Evolutionary conservation across 2,888 invertebrate genomes (phyloP), one percentile per base, ranked within the genome.

Genomic region (Cremastinae sp.): DNA sequence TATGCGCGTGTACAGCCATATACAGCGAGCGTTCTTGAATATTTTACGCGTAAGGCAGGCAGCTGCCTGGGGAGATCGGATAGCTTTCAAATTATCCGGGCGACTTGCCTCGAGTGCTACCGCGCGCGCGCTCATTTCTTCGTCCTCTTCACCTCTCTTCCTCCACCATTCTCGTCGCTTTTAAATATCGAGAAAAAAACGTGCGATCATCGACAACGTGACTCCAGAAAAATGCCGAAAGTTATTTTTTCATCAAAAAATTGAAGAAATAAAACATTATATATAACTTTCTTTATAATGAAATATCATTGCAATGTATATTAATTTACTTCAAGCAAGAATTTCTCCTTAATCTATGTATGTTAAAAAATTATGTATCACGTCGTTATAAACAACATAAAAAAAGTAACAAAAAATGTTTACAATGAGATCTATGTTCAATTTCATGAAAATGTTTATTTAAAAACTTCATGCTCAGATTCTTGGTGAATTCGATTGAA

Each of bases 71-170:
- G 81, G 83, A 86, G 86, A 86, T 88, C 85, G 87, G 88, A 89
- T 89, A 87, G 88, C 87, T 89, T 89, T 89, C 89, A 89, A 89
- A 89, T 89, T 89, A 89, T 89, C 86, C 87, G 85, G 87, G 85
- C 84, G 87, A 89, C 85, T 88, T 87, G 87, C 82, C 82, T 85
- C 85, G 83, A 85, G 85, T 86, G 84, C 84, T 80, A 80, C 82
- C 81, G 78, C 58, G 74, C 74, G 74, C 66, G 69, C 53, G 51
- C n/a, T 69, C 79, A 53, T 71, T 70, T 59, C 72, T 75, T 56
- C 78, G 62, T 58, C 66, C 66, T 64, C 64, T 59, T 71, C 56
- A 61, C 51, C 53, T 43, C 72, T n/a, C 47, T 62, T 64, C 68
- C 56, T 69, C 68, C 59, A 59, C 61, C 49, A 58, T 73, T 59